Evolutionary conservation across 1,140 invertebrate genomes (phyloP).

Genomic region (Platorchestia sp.): DNA sequence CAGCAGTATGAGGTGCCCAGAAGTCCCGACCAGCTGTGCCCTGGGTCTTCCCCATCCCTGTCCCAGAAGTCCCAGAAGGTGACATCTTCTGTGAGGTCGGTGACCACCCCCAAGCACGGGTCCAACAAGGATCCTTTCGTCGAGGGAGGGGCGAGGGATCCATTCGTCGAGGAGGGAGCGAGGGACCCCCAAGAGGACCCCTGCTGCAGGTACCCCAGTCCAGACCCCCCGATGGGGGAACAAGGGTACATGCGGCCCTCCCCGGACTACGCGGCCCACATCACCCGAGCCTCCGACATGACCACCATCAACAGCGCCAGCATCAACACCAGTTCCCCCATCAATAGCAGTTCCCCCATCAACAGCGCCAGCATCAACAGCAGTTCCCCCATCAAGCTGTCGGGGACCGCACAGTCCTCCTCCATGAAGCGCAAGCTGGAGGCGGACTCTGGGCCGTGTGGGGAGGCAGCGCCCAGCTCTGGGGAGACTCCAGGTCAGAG

Average conservation of each 20-base stretch:
- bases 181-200: conserved; percentile 50
- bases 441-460: conserved; percentile 56
- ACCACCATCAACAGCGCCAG: conserved; percentile 58
- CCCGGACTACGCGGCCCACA: not conserved
- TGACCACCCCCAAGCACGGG: not conserved
- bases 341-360: conserved; percentile 71
- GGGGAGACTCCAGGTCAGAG: not conserved
- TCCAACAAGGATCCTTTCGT: not conserved
- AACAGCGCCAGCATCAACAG: conserved; percentile 72
- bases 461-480: conserved; percentile 47
- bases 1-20: not conserved
- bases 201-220: conserved; percentile 40
- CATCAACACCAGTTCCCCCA: conserved; percentile 68
- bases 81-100: conserved; percentile 60
- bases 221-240: not conserved
- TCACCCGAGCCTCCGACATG: conserved; percentile 61
- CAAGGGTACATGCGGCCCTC: not conserved
- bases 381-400: conserved; percentile 68
- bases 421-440: conserved; percentile 58
- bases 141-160: not conserved
- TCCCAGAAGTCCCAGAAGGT: conserved; percentile 54
- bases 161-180: not conserved
- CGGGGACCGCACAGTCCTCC: conserved; percentile 12
- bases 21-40: not conserved
- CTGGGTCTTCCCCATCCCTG: conserved; percentile 54